Evolutionary conservation across 1,140 invertebrate genomes (phyloP), one percentile per base, ranked within the genome.

Genomic region (Episyrphus balteatus): DNA sequence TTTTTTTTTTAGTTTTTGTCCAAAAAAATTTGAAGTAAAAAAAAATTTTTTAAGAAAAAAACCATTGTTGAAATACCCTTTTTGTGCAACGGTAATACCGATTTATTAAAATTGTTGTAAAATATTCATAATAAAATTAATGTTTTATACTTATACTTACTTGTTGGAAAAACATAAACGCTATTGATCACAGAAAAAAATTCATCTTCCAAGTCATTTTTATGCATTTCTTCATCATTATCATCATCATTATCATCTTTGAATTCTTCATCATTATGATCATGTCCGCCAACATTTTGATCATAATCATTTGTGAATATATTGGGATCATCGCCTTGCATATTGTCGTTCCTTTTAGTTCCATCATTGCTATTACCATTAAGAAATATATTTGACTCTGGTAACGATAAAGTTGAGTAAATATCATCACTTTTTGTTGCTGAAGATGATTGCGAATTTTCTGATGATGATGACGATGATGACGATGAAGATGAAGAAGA

Each of bases 141-240:
- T n/a, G n/a, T n/a, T n/a, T n/a, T n/a, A n/a, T n/a, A n/a, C n/a
- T n/a, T n/a, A n/a, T 26, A 45, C 44, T 45, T 45, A 45, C 44
- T 45, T 36, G 15, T 45, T 19, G 44, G 44, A 45, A 45, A 45
- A 10, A 45, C 33, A 21, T 45, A 45, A 5, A 45, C 33, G 33
- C 44, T 45, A 37, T 45, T 26, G 13, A 36, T 26, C 8, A n/a
- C 31, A n/a, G 44, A 45, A 37, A 34, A 45, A n/a, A 45, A 34
- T 45, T 45, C 44, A 18, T 45, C 44, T 26, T 10, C 44, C 11
- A 34, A 14, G 6, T 45, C 11, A 14, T 38, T 17, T 10, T 11
- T 17, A 3, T 5, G 17, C 17, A 38, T 3, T 6, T 38, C n/a
- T 5, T 38, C 17, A 14, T 38, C n/a, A 5, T 38, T 17, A 5